Conservation (phyloP, 1,140 invertebrate species). For the Platorchestia sp. region DNA sequence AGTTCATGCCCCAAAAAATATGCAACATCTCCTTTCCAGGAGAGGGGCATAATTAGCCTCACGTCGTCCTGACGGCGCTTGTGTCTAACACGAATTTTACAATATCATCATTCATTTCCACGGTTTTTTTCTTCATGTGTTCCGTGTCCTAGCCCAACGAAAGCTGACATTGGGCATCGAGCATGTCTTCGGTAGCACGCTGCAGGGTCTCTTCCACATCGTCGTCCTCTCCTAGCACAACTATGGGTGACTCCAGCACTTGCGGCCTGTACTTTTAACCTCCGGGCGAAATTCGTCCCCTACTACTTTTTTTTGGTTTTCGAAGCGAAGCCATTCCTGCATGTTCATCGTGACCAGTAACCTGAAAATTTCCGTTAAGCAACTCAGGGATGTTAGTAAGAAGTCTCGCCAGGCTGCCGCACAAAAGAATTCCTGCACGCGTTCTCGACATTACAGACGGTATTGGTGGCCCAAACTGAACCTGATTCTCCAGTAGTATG, state of each 20-base stretch:
- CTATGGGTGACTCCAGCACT: not conserved
- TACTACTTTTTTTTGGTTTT: not conserved
- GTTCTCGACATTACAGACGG: not conserved
- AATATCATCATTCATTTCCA: not conserved
- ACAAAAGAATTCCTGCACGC: not conserved
- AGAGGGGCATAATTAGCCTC: constrained; percentile 42
- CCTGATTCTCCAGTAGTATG: not conserved
- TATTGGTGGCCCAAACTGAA: not conserved
- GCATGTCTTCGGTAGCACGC: not conserved
- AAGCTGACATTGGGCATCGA: not conserved
- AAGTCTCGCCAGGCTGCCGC: not conserved
- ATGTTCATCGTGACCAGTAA: not conserved
- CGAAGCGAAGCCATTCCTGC: not conserved
- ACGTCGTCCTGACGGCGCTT: not conserved
- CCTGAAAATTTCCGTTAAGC: not conserved
- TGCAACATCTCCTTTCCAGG: not conserved
- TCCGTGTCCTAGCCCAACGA: not conserved
- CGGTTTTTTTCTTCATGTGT: not conserved
- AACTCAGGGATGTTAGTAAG: not conserved
- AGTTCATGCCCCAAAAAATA: constrained; percentile 42
- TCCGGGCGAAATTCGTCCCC: not conserved
- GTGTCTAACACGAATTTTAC: not conserved
- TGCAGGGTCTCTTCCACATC: not conserved
- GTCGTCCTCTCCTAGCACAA: not conserved
- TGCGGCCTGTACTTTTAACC: not conserved